A percentile compares a stretch with the other conserved stretches of the same genome.
These are phyloP conservation scores for Mugil cephalus DNA, from an alignment of 2,113 vertebrate species.

Conservation along the genomic window DNA sequence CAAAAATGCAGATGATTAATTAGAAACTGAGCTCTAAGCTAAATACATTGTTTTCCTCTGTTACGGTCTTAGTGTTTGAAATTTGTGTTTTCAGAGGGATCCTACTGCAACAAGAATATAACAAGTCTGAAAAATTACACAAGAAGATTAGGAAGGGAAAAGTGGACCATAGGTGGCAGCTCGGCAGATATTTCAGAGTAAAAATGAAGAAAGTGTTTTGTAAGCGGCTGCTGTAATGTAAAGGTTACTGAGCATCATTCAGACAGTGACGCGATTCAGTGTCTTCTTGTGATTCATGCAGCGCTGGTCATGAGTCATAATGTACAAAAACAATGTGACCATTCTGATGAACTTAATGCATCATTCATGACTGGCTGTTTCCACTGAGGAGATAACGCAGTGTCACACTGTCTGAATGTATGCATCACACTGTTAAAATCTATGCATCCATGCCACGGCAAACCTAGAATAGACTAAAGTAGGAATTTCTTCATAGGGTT, in stretches of 20 bases:
- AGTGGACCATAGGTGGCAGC: too few relatives aligned
- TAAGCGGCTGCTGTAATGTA: neutral
- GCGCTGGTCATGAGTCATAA: conserved; percentile 12
- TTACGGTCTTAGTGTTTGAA: conserved; percentile 30
- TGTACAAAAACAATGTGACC: neutral
- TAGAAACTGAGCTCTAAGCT: conserved; percentile 47
- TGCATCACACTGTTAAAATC: too few relatives aligned
- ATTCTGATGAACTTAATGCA: neutral
- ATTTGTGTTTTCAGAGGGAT: conserved; percentile 35
- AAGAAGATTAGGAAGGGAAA: too few relatives aligned
- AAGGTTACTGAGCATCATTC: neutral
- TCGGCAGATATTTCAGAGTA: rapidly evolving
- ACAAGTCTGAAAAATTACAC: too few relatives aligned
- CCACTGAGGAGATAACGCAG: too few relatives aligned
- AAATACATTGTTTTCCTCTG: conserved; percentile 35
- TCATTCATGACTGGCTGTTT: conserved; percentile 27
- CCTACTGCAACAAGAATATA: neutral
- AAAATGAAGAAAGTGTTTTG: neutral
- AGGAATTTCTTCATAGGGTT: too few relatives aligned
- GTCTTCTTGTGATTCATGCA: neutral
- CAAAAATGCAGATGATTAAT: conserved; percentile 49
- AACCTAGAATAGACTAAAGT: too few relatives aligned
- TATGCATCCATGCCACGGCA: too few relatives aligned
- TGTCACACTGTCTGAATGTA: too few relatives aligned
- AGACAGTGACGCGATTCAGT: neutral